These are phyloP conservation scores for Polylopha cassiicola DNA, from an alignment of 2,888 invertebrate species.

Conservation along the genomic window DNA sequence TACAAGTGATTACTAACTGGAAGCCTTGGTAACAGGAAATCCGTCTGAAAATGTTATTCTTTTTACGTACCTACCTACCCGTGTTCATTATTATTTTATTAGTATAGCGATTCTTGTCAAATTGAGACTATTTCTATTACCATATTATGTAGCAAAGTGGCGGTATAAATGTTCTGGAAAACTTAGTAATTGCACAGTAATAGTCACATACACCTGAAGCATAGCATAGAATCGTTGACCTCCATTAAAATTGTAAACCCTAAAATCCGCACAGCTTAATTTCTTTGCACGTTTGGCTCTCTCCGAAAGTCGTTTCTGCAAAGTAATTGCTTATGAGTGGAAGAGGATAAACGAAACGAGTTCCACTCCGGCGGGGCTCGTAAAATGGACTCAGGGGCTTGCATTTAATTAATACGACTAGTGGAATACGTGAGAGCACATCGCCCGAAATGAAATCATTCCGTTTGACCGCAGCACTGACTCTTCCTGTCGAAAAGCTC, in stretches of 20 bases:
- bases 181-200: constrained; percentile 20
- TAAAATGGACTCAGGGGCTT: constrained; percentile 72
- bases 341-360: constrained; percentile 72
- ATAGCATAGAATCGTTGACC: constrained; percentile 44
- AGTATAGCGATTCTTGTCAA: too few relatives aligned
- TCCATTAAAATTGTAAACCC: constrained; percentile 54
- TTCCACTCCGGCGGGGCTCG: constrained; percentile 61
- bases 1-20: too few relatives aligned
- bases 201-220: constrained; percentile 33
- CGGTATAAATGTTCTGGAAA: constrained; percentile 9
- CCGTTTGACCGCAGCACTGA: constrained; percentile 59
- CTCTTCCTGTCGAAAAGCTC: constrained; percentile 52
- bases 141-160: too few relatives aligned
- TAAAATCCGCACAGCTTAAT: constrained; percentile 63
- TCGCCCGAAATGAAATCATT: constrained; percentile 60
- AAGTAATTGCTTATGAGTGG: constrained; percentile 76
- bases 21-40: too few relatives aligned
- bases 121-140: too few relatives aligned
- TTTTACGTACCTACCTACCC: too few relatives aligned
- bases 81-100: too few relatives aligned
- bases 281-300: constrained; percentile 64
- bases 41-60: too few relatives aligned
- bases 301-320: constrained; percentile 64
- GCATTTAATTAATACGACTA: constrained; percentile 74
- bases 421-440: constrained; percentile 63